phyloP scores from a whole-genome alignment of 2,113 vertebrate genomes.

The Petroica traversi region DNA sequence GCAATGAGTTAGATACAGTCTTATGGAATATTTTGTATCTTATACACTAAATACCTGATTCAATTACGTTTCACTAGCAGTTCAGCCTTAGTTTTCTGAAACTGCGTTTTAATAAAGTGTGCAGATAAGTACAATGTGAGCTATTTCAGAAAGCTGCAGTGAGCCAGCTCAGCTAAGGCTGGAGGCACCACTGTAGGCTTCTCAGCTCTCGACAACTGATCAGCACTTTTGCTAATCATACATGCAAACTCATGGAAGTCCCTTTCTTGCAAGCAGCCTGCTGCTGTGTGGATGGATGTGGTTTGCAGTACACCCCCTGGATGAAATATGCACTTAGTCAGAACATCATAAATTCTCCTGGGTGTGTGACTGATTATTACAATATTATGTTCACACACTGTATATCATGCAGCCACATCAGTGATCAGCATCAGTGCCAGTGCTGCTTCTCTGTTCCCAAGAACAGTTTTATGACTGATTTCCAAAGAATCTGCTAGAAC shows the following conservation, averaged over 20 bases:
- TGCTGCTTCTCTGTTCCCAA: not conserved
- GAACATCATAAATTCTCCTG: not conserved
- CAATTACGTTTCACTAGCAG: not conserved
- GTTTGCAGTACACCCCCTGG: not conserved
- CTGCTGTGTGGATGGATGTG: not conserved
- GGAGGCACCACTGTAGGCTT: not conserved
- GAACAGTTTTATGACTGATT: not conserved
- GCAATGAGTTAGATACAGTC: not conserved
- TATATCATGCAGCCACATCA: constrained; percentile 15
- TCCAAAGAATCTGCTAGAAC: not conserved
- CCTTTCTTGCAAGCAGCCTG: not conserved
- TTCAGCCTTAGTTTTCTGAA: not conserved
- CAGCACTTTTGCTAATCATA: not conserved
- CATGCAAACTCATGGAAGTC: not conserved
- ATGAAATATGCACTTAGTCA: not conserved
- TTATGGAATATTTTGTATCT: not conserved
- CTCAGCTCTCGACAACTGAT: not conserved
- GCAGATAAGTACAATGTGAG: not conserved
- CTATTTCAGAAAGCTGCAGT: not conserved
- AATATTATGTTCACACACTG: not conserved
- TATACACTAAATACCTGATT: not conserved
- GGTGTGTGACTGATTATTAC: constrained; percentile 7
- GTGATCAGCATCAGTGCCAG: not conserved
- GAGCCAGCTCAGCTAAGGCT: not conserved
- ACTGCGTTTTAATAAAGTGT: not conserved